Conservation (phyloP, 2,888 invertebrate genomes). For the Achlya flavicornis region DNA sequence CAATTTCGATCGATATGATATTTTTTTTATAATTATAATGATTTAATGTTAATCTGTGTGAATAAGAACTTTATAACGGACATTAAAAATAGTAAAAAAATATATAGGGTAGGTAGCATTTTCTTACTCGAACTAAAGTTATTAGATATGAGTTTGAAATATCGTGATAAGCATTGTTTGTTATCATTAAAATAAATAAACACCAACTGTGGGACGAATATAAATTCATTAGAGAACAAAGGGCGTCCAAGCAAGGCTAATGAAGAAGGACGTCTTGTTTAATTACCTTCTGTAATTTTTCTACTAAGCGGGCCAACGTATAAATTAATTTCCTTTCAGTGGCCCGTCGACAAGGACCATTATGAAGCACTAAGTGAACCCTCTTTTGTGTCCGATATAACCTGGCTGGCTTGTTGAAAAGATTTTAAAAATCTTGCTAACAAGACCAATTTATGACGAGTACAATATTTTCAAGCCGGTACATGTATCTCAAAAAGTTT, state of each 20-base stretch:
- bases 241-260: conserved; percentile 66
- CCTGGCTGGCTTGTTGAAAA: conserved; percentile 40
- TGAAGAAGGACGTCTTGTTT: conserved; percentile 78
- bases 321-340: conserved; percentile 75
- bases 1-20: too few species aligned
- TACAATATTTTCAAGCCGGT: conserved; percentile 14
- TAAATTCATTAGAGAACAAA: conserved; percentile 74
- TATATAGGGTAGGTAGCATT: not conserved
- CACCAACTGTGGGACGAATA: conserved; percentile 49
- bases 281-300: conserved; percentile 81
- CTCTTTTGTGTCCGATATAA: conserved; percentile 55
- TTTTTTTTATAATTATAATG: too few species aligned
- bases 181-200: conserved; percentile 39
- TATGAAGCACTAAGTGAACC: conserved; percentile 61
- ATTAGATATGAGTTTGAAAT: not conserved
- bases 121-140: too few species aligned
- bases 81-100: not conserved
- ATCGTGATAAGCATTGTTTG: conserved; percentile 19
- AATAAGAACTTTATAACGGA: not conserved
- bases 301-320: conserved; percentile 65
- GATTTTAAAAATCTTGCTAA: conserved; percentile 45
- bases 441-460: conserved; percentile 38
- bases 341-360: conserved; percentile 58
- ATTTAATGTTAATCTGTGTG: too few species aligned
- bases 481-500: not conserved